These are phyloP conservation scores for Corythoichthys intestinalis DNA, from an alignment of 2,113 vertebrate species.

Conservation along the genomic window DNA sequence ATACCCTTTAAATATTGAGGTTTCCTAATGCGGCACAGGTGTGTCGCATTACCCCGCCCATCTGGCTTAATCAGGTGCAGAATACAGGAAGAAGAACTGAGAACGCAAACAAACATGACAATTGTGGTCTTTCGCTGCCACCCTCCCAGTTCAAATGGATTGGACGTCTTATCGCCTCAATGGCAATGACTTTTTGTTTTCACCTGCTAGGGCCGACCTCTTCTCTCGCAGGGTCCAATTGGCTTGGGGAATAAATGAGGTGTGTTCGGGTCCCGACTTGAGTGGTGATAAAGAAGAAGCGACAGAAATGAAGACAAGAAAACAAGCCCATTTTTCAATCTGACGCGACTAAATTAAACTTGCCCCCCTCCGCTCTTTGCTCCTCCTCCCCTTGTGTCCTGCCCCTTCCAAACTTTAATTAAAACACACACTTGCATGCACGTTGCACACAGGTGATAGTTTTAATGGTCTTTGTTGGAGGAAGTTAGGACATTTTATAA, in stretches of 20 bases:
- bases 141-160: no score
- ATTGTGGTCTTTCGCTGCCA: no score
- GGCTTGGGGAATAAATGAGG: conserved; percentile 76
- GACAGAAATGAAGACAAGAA: conserved; percentile 69
- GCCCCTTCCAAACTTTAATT: conserved; percentile 67
- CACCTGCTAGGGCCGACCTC: conserved; percentile 40
- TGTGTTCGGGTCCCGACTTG: conserved; percentile 60
- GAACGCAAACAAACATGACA: no score
- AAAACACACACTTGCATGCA: conserved; percentile 69
- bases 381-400: conserved; percentile 33
- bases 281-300: conserved; percentile 63
- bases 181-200: conserved; percentile 41
- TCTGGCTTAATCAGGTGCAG: no score
- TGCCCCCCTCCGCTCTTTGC: conserved; percentile 24
- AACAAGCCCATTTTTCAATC: conserved; percentile 68
- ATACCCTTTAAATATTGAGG: no score
- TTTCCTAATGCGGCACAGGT: no score
- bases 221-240: conserved; percentile 62
- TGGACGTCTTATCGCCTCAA: conserved; percentile 22
- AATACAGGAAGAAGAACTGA: no score
- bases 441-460: conserved; percentile 26
- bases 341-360: conserved; percentile 67
- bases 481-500: background rate
- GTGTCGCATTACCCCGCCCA: no score
- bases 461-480: background rate